phyloP scores from a whole-genome alignment of 2,113 vertebrate genomes.

The Mohoua ochrocephala region DNA sequence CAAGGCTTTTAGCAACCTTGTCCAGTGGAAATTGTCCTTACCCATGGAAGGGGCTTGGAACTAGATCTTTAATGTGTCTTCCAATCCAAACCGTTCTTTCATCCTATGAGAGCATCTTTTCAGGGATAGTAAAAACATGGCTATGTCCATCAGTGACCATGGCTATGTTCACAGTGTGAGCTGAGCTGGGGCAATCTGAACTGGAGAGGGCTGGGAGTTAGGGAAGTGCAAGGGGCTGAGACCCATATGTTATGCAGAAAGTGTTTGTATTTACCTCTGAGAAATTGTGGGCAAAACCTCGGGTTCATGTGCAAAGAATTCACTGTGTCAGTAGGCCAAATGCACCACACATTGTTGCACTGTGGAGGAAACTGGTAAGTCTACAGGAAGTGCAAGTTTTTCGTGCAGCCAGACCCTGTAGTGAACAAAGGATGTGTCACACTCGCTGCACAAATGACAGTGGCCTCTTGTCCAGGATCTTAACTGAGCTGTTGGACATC shows the following conservation, averaged over 20 bases:
- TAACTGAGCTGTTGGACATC: background rate
- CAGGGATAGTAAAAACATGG: background rate
- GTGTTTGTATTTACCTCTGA: background rate
- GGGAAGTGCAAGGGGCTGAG: background rate
- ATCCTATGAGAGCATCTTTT: background rate
- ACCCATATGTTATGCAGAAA: background rate
- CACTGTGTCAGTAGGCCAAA: background rate
- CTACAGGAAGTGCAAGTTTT: background rate
- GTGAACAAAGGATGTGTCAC: rapidly evolving
- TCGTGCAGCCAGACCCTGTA: background rate
- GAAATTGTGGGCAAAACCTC: background rate
- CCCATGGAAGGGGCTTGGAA: background rate
- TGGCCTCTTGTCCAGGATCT: background rate
- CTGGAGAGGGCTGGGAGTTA: background rate
- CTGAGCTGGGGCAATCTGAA: background rate
- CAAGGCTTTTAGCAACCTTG: background rate
- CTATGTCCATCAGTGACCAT: background rate
- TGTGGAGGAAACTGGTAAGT: background rate
- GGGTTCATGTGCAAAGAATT: background rate
- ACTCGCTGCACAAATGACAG: background rate
- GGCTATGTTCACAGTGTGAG: background rate
- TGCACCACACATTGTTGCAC: rapidly evolving
- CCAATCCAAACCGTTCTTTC: background rate
- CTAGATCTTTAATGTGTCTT: background rate
- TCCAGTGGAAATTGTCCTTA: background rate